Base-by-base conservation (phyloP, 2,113 vertebrate genomes). In the Ictalurus furcatus region DNA sequence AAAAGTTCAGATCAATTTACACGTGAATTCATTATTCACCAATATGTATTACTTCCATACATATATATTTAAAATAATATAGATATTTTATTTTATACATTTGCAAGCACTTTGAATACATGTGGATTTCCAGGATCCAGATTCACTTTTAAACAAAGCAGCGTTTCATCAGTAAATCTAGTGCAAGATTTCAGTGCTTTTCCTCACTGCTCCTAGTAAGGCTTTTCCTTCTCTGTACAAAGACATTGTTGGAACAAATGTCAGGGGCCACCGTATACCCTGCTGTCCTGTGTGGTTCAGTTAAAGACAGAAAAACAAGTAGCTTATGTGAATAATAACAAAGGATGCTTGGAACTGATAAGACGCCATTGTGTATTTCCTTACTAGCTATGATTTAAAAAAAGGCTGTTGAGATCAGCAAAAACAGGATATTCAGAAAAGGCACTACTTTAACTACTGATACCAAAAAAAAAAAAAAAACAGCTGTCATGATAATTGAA, bases 391-490 rank as follows among this genome's bases (percentile, higher is more conserved):
- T 44, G 54, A 84, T 16, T 21, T 9, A 1, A 81, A 67, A 79
- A 76, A 67, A 87, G 7, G 11, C 23, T 59, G 52, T 63, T 61
- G 63, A 85, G 40, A 84, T 83, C 87, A 73, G 79, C 44, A 56
- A 88, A 25, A 84, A 87, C 2, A 52, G 40, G 30, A 87, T 25
- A 71, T 87, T 65, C 67, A 69, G 63, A 85, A 90, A 92, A 91
- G 91, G 91, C 91, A 90, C 91, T 90, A 82, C 76, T 58, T 34
- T 79, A 86, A 61, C 56, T 76, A 85, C 80, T 30, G 34, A 71
- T 58, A 61, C 34, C 76, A 54, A 44, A 52, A 48, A 48, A 48
- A 48, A 78, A 78, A 44, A 44, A 44, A 40, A 74, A 78, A 79
- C 40, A 89, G 80, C 56, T 78, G 48, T 65, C 19, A 52, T 80